Base-by-base conservation (phyloP, 2,113 vertebrate species). In the Pelmatolapia mariae region DNA sequence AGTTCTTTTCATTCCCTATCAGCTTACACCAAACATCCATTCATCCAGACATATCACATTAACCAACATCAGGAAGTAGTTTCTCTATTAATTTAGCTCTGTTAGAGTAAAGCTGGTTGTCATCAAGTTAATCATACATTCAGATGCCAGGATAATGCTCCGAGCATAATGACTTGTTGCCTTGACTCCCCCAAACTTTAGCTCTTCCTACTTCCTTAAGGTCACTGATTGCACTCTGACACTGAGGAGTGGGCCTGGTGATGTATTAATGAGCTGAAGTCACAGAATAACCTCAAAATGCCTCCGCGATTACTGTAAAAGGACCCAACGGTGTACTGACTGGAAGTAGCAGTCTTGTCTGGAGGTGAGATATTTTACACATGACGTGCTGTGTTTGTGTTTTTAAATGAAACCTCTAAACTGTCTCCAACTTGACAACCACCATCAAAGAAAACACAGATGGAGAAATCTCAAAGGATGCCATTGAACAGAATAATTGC, bases 41-140 rank as follows among this genome's bases (percentile, higher is more conserved):
- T 86, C 19, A 11, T 29, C 47, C 8, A 79, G 59, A 40, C 43
- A 83, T 5, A 53, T 45, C 4, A 18, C 38, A 73, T n/a, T 45
- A 73, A 73, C 16, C 7, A 15, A 45, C 24, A 86, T 56, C 80
- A 91, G 87, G 88, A 87, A 82, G 81, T 80, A 38, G 12, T 33
- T 52, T 38, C 63, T 80, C 22, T 15, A 8, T 24, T 63, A 11
- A 40, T 54, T 50, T 8, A 11, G 9, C 29, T 26, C 24, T 86
- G 19, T 89, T 26, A 5, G 5, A 54, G 54, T 52, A 45, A 87
- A 85, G 84, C 84, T 92, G 91, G 10, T 57, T 18, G 7, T 73
- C 81, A 19, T 88, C 87, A 90, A 81, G 91, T 93, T 93, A 95
- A 94, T 94, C 86, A 95, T 93, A 86, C 15, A 87, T 79, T 29